Percentiles rank a stretch among this genome's conserved stretches.
Conservation (phyloP, 2,797 vertebrate species). For the Austrolebias charrua region DNA sequence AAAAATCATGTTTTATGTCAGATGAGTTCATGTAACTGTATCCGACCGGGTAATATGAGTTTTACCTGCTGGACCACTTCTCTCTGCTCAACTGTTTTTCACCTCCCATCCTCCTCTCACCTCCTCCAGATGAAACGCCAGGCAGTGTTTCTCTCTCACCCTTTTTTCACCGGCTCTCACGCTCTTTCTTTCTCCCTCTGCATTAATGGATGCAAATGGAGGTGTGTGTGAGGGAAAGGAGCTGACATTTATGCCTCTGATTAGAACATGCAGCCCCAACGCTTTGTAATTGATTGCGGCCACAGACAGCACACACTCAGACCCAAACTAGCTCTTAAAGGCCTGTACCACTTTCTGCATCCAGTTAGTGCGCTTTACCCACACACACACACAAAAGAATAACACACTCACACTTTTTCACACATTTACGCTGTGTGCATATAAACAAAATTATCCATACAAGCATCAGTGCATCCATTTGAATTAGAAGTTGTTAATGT, state of each 20-base stretch:
- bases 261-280: conserved; percentile 75
- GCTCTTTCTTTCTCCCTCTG: conserved; percentile 50
- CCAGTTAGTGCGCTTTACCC: conserved; percentile 41
- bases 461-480: conserved; percentile 50
- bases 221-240: conserved; percentile 69
- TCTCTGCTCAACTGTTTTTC: conserved; percentile 24
- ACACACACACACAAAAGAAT: conserved; percentile 30
- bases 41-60: background rate
- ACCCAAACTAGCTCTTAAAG: conserved; percentile 57
- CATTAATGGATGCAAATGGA: conserved; percentile 78
- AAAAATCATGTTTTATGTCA: background rate
- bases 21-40: background rate
- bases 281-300: conserved; percentile 77
- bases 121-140: conserved; percentile 42
- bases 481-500: conserved; percentile 64
- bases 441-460: conserved; percentile 6
- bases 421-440: conserved; percentile 13
- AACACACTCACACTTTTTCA: conserved; percentile 13
- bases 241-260: conserved; percentile 81
- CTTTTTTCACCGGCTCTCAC: conserved; percentile 37
- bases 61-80: conserved; percentile 10
- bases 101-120: conserved; percentile 26
- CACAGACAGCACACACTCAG: conserved; percentile 63
- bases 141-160: conserved; percentile 22
- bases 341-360: conserved; percentile 47